Conservation (phyloP, 2,888 invertebrate species). For the Hermaeophaga mercurialis region DNA sequence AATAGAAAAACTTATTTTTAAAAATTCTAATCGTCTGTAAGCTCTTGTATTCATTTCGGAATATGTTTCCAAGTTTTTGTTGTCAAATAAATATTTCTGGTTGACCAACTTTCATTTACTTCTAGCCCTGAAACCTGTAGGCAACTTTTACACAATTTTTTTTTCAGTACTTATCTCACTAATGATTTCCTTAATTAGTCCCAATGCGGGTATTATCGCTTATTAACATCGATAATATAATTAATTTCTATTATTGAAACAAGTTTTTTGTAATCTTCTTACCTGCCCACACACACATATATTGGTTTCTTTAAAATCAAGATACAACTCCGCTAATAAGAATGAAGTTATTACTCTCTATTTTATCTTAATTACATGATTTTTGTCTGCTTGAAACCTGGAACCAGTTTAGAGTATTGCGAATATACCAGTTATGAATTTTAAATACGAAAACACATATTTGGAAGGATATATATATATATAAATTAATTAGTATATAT, state of each 20-base stretch:
- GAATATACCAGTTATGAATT: neutral
- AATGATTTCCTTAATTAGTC: slow-evolving; percentile 4
- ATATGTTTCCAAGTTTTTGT: no score
- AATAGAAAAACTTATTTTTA: no score
- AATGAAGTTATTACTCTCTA: slow-evolving; percentile 5
- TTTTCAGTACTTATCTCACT: neutral
- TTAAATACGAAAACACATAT: slow-evolving; percentile 4
- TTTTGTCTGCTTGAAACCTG: no score
- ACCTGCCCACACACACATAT: slow-evolving; percentile 9
- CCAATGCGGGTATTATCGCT: slow-evolving; percentile 8
- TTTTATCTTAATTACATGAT: slow-evolving; percentile 12
- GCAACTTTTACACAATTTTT: no score
- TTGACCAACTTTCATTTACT: no score
- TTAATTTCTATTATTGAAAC: slow-evolving; percentile 11
- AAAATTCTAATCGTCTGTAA: no score
- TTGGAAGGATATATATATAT: no score
- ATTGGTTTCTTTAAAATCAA: neutral
- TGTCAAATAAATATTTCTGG: no score
- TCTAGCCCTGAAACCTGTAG: no score
- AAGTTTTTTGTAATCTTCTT: slow-evolving; percentile 12
- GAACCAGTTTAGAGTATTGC: neutral
- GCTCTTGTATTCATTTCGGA: no score
- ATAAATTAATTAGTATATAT: no score
- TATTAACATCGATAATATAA: slow-evolving; percentile 14
- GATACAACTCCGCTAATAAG: slow-evolving; percentile 1